These are phyloP conservation scores for Crypturellus undulatus DNA, from an alignment of 2,113 vertebrate species.

Conservation along the genomic window DNA sequence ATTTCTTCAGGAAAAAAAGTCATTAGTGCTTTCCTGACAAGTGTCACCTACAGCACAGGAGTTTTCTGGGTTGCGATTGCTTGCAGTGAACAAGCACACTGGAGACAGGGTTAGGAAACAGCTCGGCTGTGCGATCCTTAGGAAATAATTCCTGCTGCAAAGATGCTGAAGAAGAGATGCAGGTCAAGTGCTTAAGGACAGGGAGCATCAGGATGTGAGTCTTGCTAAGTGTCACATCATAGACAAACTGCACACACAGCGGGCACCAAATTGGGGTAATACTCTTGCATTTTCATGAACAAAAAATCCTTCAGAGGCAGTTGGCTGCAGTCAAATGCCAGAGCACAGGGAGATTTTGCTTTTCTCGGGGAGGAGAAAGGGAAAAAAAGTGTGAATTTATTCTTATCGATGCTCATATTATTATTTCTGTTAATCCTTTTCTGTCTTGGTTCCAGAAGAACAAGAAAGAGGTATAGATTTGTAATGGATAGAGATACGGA, in stretches of 20 bases:
- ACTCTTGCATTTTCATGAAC: background rate
- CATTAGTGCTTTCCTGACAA: background rate
- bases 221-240: background rate
- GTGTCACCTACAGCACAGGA: background rate
- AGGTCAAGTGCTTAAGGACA: background rate
- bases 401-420: background rate
- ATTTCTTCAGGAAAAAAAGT: background rate
- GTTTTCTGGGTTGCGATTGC: background rate
- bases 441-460: background rate
- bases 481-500: background rate
- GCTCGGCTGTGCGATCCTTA: background rate
- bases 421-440: background rate
- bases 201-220: background rate
- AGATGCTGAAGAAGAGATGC: background rate
- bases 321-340: background rate
- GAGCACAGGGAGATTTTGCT: accelerated
- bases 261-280: background rate
- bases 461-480: background rate
- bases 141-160: background rate
- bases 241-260: background rate
- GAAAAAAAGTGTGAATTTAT: background rate
- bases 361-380: background rate
- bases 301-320: background rate
- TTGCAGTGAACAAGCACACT: background rate
- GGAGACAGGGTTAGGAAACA: background rate